Conservation (phyloP, 2,113 vertebrate genomes). For the Myanophis thanlyinensis region DNA sequence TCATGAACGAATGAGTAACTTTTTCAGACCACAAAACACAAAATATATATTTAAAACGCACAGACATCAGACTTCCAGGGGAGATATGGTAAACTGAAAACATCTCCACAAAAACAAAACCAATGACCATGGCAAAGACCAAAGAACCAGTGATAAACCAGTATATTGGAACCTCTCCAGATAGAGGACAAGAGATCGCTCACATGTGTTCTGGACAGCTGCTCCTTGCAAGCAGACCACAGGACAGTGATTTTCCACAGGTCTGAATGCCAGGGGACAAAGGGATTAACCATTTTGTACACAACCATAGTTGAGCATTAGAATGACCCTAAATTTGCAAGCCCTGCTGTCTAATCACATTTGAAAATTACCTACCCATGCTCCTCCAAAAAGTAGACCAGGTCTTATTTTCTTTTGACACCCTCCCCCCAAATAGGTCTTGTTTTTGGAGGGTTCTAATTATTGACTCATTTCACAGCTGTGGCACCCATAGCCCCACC, state of each 20-base stretch:
- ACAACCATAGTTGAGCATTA: not conserved
- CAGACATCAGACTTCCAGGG: not conserved
- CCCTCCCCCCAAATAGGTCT: too few relatives aligned
- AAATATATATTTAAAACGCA: not conserved
- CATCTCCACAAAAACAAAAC: not conserved
- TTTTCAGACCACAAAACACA: not conserved
- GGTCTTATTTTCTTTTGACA: too few relatives aligned
- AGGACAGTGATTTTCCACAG: not conserved
- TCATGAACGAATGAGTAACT: not conserved
- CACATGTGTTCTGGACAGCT: not conserved
- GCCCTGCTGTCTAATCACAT: not conserved
- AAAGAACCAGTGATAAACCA: not conserved
- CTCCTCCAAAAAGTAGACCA: too few relatives aligned
- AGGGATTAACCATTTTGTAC: not conserved
- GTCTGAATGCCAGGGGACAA: not conserved
- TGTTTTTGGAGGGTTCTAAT: too few relatives aligned
- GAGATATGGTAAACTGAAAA: not conserved
- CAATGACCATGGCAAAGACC: not conserved
- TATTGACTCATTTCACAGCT: too few relatives aligned
- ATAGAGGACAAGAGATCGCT: not conserved
- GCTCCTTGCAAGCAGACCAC: not conserved
- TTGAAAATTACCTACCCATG: not conserved
- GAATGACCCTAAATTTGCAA: not conserved
- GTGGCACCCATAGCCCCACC: too few relatives aligned
- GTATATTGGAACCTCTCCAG: not conserved